Percentiles rank a stretch among this genome's conserved stretches.
These are phyloP conservation scores for Morpho helenor DNA, from an alignment of 2,888 invertebrate genomes.

Conservation along the genomic window DNA sequence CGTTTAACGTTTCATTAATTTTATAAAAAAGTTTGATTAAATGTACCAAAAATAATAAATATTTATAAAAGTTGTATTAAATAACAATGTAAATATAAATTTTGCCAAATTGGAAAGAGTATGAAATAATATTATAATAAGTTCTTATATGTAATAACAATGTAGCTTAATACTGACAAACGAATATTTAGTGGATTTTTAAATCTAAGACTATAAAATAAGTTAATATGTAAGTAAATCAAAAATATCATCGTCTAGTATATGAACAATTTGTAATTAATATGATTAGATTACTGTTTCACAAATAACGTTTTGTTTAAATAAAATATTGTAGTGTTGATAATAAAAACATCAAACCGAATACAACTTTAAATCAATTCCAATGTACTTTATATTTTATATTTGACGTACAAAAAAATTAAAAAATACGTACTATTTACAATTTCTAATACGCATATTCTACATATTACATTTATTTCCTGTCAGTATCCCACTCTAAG, in stretches of 20 bases:
- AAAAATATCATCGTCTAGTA: conserved; percentile 24
- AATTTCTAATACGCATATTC: too few species aligned
- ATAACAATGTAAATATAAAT: conserved; percentile 18
- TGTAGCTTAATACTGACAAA: conserved; percentile 27
- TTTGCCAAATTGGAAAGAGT: conserved; percentile 19
- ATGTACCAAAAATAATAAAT: conserved; percentile 14
- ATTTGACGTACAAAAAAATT: neutral
- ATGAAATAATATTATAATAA: conserved; percentile 23
- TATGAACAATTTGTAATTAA: conserved; percentile 43
- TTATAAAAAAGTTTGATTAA: conserved; percentile 13
- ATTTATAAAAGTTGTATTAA: conserved; percentile 13
- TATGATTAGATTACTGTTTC: conserved; percentile 48
- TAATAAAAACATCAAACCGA: conserved; percentile 60
- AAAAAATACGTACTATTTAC: neutral
- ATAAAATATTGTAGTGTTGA: conserved; percentile 59
- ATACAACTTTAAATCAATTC: neutral
- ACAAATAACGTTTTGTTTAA: conserved; percentile 52
- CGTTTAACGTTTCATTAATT: conserved; percentile 15
- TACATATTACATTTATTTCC: too few species aligned
- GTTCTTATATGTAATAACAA: conserved; percentile 12
- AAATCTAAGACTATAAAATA: conserved; percentile 16
- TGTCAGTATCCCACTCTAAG: too few species aligned
- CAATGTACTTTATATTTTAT: neutral
- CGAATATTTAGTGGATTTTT: conserved; percentile 46
- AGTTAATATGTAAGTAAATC: conserved; percentile 15